Base-by-base conservation (phyloP, 2,113 vertebrate genomes). In the Plecturocebus donacophilus region DNA sequence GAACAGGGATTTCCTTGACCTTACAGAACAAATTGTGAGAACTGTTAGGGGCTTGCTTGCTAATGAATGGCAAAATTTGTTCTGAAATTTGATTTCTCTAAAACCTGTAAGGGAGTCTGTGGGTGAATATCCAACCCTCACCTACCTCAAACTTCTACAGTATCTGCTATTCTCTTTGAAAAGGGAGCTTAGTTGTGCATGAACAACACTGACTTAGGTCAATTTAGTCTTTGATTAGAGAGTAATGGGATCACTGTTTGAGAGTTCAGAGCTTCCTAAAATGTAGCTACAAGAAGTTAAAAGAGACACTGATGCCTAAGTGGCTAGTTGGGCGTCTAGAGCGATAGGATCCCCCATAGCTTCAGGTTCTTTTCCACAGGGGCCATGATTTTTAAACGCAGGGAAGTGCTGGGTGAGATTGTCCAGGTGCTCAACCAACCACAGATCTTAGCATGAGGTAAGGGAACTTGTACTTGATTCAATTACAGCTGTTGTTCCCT, bases 11-110 rank as follows among this genome's bases (percentile, higher is more conserved):
- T 80, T 52, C 52, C 54, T 56, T 90, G 38, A 49, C 77, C 19
- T 64, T 81, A 92, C 0, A 8, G 32, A 79, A 75, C 10, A 68
- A 42, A 87, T 1, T 13, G 1, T 56, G 61, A 97, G 64, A 83
- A n/a, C 0, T 13, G 27, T 76, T 23, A 64, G 80, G 83, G 32
- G 4, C 8, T 32, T 40, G 16, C 32, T 89, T 82, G 42, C 20
- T 90, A 83, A 75, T 14, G 2, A 87, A 56, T 27, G 79, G 45
- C 16, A 80, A 83, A 93, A 86, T 64, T 21, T 64, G 77, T 52
- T 61, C 32, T 90, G 47, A 64, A 93, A 80, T 47, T 35, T 45
- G 40, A 75, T n/a, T 87, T 95, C 32, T 84, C 61, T 84, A 77
- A 87, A 86, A 91, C 23, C 38, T 76, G 40, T n/a, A 49, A 76